phyloP scores from a whole-genome alignment of 2,113 vertebrate species.

The Rhinolophus sinicus region DNA sequence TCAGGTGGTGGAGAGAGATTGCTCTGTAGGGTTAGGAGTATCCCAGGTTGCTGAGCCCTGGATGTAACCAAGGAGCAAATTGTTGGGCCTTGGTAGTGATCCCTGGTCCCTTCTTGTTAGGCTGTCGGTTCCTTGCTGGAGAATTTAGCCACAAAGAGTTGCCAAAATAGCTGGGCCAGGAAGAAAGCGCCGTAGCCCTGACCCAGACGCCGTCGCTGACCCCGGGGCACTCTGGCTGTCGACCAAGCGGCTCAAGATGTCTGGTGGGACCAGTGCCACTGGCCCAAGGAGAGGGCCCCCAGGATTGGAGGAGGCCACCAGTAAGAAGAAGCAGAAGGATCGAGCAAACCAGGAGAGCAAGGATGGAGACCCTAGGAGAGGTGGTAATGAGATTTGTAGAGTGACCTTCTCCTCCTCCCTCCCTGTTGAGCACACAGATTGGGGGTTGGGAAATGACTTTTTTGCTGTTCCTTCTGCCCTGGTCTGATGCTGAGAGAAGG shows the following conservation, averaged over 20 bases:
- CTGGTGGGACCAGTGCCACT: conserved; percentile 86
- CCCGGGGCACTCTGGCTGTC: conserved; percentile 92
- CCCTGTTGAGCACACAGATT: neutral
- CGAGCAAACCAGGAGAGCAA: conserved; percentile 96
- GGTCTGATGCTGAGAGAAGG: neutral
- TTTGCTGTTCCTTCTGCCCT: neutral
- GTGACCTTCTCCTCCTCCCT: neutral
- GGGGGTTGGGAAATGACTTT: neutral
- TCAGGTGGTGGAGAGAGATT: neutral
- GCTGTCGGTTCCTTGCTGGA: conserved; percentile 92
- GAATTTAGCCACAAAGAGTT: conserved; percentile 92
- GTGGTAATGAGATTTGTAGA: conserved; percentile 73
- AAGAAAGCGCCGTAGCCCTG: conserved; percentile 98
- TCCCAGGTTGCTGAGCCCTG: neutral
- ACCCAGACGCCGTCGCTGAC: conserved; percentile 97
- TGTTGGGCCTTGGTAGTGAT: neutral
- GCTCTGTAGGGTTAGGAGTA: neutral
- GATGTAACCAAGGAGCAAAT: neutral
- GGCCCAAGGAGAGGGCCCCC: conserved; percentile 87
- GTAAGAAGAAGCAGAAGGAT: conserved; percentile 98
- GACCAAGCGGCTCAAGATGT: conserved; percentile 96
- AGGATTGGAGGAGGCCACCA: conserved; percentile 88
- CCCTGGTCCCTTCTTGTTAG: conserved; percentile 70
- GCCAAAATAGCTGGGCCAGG: conserved; percentile 99
- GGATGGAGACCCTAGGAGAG: conserved; percentile 92